These are phyloP conservation scores for Euthynnus affinis DNA, from an alignment of 2,797 vertebrate species.

Conservation along the genomic window DNA sequence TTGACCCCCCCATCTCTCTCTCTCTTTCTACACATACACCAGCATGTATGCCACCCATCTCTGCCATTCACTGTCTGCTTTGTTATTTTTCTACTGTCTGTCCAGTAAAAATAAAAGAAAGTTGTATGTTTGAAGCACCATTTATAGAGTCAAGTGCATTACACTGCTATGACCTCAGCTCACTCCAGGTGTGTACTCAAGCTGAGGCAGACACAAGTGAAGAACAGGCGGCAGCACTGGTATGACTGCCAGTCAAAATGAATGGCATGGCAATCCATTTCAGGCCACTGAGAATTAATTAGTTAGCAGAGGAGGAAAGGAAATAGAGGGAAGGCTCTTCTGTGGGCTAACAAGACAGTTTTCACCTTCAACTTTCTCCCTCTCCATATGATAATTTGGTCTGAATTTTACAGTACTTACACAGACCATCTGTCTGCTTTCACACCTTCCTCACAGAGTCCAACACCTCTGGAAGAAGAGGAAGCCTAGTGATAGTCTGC, in stretches of 20 bases:
- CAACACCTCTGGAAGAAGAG: neutral
- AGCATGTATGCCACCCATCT: conserved; percentile 54
- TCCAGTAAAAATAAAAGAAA: neutral
- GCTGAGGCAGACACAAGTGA: conserved; percentile 12
- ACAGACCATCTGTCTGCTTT: conserved; percentile 20
- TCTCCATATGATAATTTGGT: conserved; percentile 18
- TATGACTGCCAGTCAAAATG: conserved; percentile 58
- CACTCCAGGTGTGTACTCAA: neutral
- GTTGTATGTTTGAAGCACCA: neutral
- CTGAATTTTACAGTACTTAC: conserved; percentile 3
- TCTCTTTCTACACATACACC: neutral
- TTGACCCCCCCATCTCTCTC: too few species aligned
- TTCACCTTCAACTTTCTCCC: conserved; percentile 23
- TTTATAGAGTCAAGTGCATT: conserved; percentile 10
- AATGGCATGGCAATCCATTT: conserved; percentile 55
- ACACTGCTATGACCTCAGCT: neutral
- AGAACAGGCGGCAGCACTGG: neutral
- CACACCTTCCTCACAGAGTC: conserved; percentile 4
- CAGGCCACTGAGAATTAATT: conserved; percentile 60
- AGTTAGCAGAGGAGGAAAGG: conserved; percentile 42
- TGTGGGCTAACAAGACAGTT: conserved; percentile 32
- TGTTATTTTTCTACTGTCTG: conserved; percentile 30
- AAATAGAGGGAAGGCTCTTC: conserved; percentile 36
- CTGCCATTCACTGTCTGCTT: conserved; percentile 26
- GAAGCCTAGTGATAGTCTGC: neutral